Base-by-base conservation (phyloP, 2,888 invertebrate genomes). In the Apamea epomidion region DNA sequence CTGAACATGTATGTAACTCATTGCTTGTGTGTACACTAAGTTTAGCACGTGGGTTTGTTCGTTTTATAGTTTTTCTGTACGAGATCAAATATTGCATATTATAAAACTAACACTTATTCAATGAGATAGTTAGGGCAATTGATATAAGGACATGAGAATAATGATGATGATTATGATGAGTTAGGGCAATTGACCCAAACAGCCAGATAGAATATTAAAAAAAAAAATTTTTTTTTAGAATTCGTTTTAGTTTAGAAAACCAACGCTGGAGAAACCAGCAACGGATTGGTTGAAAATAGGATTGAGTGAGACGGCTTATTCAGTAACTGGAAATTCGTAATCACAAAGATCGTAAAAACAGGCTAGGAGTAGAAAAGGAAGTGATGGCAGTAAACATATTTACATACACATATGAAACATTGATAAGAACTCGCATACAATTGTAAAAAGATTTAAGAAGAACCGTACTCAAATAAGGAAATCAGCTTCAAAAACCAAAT, bases 1-100 rank as follows among this genome's bases (percentile, higher is more conserved):
- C 73, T 77, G 71, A 62, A 74, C 42, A 73, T 4, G 58, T 42
- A 73, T 64, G 70, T 68, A 80, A 71, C 37, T 73, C 14, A 45
- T 74, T 65, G 37, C 12, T 81, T 74, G 32, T 29, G 64, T 64
- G 25, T 74, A 65, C 32, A 67, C 60, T 62, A 68, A 58, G 12
- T 68, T 25, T n/a, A 18, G 10, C 76, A 73, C 51, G 58, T 80
- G 54, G 37, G 32, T 78, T 78, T 54, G 37, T 74, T 54, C 18
- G 29, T 3, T 32, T 37, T n/a, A n/a, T 16, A 3, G 4, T 42
- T 60, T 14, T 42, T 18, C 10, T 29, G 14, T 25, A 76, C 18
- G 54, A 58, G 25, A 58, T 3, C 58, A 58, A 54, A 25, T 8
- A 3, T 54, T 54, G 21, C 54, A 3, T 10, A 54, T 8, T 21